Base-by-base conservation (phyloP, 1,140 invertebrate genomes). In the Lepidurus packardi region DNA sequence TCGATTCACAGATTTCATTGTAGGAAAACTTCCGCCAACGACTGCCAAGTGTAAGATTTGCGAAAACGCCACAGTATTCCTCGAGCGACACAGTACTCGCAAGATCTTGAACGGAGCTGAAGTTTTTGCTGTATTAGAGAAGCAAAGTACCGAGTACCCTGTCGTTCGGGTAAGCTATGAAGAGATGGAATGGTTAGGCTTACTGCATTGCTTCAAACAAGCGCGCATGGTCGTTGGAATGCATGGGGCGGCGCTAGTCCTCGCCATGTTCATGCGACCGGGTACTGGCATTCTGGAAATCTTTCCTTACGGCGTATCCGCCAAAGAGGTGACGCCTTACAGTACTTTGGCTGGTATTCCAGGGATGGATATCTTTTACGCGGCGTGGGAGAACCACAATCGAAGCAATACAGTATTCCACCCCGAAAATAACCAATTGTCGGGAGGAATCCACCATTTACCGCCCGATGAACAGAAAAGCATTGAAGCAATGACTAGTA, bases 41-140 rank as follows among this genome's bases (percentile, higher is more conserved):
- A 13, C 53, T 1, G n/a, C 16, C 0, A 65, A 65, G n/a, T 65
- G 16, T n/a, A n/a, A 65, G 85, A 85, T 45, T 79, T 83, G 8
- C 88, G 87, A 87, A 88, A 88, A 81, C 84, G 89, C 41, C 89
- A 88, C 84, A 87, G 88, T 65, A 5, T 89, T 88, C 81, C 80
- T 80, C 44, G 77, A 82, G 74, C 84, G 84, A 1, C 88, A 88
- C 81, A 85, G 86, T 53, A 85, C 87, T 9, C 79, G 88, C n/a
- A 83, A 82, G 80, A 87, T 89, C 77, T 45, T 88, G 10, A 89
- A 89, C 83, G 84, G 87, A 81, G 80, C 81, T 42, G 83, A 85
- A 74, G 79, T 89, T 6, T 82, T 83, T 10, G 65, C 83, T 44
- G 76, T 45, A 7, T 76, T 65, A 16, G 8, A n/a, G 53, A 65